Base-by-base conservation (phyloP, 2,113 vertebrate genomes). In the Hemichromis elongatus region DNA sequence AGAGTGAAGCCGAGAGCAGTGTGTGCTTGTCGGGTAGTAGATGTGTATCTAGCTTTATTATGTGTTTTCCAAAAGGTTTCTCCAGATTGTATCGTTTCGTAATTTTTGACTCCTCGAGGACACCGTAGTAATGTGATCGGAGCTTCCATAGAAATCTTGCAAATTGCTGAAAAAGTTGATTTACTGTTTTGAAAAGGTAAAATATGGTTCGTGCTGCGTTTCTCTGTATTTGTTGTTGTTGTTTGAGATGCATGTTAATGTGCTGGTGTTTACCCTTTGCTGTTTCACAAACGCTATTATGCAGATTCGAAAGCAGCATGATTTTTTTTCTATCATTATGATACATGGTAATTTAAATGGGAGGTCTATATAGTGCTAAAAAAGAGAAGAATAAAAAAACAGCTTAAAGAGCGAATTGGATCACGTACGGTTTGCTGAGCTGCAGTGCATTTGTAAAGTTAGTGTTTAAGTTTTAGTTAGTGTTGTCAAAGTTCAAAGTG, bases 111-210 rank as follows among this genome's bases (percentile, higher is more conserved):
- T 84, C 10, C 7, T 56, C 26, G 1, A 3, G 73, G 86, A 78
- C 77, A 45, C 88, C 90, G 77, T 87, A 85, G 52, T 12, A 30
- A 80, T 18, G 26, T 80, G 61, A 87, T 2, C 19, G 28, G 9
- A 56, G 19, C 47, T 30, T 57, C 4, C 19, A 13, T 13, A 0
- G 3, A 0, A 68, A 21, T 9, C 5, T n/a, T n/a, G 52, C 19
- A 54, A 5, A 3, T 57, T 13, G 26, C 10, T 28, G 55, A 5
- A 26, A 3, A 9, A 4, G 24, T 28, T 8, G 2, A 1, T 28
- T 28, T 6, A 9, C 19, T 28, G 0, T 18, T 47, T 70, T 26
- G 3, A 28, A n/a, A 50, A 80, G 83, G 77, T 80, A 57, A 80
- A 37, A 0, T 13, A 9, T 37, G n/a, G 6, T 33, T 73, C 26